A percentile compares a stretch with the other conserved stretches of the same genome.
Conservation (phyloP, 1,140 invertebrate species). For the Andricus grossulariae region DNA sequence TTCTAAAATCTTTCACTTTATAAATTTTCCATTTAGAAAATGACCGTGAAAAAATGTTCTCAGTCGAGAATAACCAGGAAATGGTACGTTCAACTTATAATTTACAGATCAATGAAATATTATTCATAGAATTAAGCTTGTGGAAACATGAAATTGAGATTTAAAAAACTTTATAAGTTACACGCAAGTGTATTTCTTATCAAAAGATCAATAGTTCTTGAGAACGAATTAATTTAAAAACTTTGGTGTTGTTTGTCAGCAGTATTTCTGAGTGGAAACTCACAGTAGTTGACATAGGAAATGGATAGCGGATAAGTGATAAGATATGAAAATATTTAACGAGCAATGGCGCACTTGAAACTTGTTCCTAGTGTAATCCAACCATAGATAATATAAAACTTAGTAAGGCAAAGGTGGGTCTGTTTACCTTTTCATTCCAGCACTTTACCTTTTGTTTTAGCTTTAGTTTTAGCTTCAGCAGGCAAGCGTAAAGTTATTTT, state of each 20-base stretch:
- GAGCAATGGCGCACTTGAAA: not conserved
- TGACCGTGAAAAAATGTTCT: too few relatives aligned
- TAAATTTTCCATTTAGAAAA: too few relatives aligned
- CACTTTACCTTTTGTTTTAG: not conserved
- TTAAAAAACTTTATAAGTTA: not conserved
- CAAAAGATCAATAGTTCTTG: not conserved
- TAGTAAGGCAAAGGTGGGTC: not conserved
- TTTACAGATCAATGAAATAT: not conserved
- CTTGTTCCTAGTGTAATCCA: not conserved
- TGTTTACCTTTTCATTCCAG: not conserved
- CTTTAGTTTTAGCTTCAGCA: too few relatives aligned
- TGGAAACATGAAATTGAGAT: not conserved
- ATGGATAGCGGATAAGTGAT: not conserved
- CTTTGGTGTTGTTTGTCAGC: not conserved
- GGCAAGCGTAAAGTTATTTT: not conserved
- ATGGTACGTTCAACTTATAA: too few relatives aligned
- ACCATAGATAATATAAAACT: not conserved
- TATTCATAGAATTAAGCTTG: not conserved
- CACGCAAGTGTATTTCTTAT: not conserved
- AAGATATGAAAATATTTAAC: conserved; percentile 18
- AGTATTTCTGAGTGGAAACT: not conserved
- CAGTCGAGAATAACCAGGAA: too few relatives aligned
- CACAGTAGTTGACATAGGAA: conserved; percentile 17
- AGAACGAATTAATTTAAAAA: not conserved
- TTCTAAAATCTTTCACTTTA: too few relatives aligned